Base-by-base conservation (phyloP, 1,140 invertebrate genomes). In the Anoplolepis gracilipes region DNA sequence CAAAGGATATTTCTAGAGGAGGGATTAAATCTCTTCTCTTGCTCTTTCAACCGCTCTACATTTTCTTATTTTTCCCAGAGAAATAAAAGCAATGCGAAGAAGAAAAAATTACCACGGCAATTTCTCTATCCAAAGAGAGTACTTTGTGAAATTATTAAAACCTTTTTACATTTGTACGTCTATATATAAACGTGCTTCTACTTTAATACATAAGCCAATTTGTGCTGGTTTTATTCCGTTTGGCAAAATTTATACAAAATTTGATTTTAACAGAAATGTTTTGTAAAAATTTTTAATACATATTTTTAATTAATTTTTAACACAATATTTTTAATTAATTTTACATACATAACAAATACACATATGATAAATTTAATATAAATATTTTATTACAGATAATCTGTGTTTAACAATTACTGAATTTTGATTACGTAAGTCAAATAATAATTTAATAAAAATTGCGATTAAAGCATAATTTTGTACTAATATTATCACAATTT, bases 1-100 rank as follows among this genome's bases (percentile, higher is more conserved):
- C 87, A 88, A 90, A 91, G 87, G 87, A 92, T 89, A 78, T 82
- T 88, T 85, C 33, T 25, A 57, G 42, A 46, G 70, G 30, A 65
- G 19, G 85, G 78, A 90, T 90, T 87, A 90, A 90, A 49, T 72
- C 55, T 81, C 62, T 81, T 73, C 77, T 79, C 61, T 70, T 61
- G 10, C 59, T 84, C 30, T 36, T 73, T 39, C 30, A 10, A 62
- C 46, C 57, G 36, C 69, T n/a, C 59, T 53, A 28, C 53, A 5
- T 69, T 73, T 28, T 25, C 19, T 84, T 39, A 76, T 62, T 49
- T 62, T 69, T 46, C 13, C 11, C 19, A 36, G 19, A 25, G 42
- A 67, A 64, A 22, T 22, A 42, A 39, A 78, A 57, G 25, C 65
- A 42, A 67, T 4, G n/a, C 11, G 19, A 64, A 33, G 62, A 22